phyloP scores from a whole-genome alignment of 1,140 invertebrate species.

The Lanistes nyassanus region DNA sequence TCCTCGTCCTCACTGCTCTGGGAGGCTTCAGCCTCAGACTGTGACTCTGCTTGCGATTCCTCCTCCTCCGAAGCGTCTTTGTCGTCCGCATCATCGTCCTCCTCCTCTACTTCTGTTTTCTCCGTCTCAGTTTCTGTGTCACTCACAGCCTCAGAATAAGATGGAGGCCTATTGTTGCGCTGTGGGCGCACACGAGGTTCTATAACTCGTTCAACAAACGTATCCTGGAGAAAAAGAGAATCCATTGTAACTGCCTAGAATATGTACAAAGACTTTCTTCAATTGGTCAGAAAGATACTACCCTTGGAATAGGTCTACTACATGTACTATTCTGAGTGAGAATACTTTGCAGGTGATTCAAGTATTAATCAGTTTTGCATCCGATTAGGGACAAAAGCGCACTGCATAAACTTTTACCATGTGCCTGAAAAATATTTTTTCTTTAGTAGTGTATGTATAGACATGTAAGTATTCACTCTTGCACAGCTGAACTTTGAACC shows the following conservation, averaged over 20 bases:
- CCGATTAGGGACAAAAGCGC: too few species aligned
- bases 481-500: too few species aligned
- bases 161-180: constrained; percentile 15
- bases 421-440: too few species aligned
- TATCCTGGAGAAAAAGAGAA: background rate
- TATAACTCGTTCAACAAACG: constrained; percentile 39
- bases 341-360: too few species aligned
- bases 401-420: too few species aligned
- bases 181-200: constrained; percentile 30
- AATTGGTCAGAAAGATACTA: too few species aligned
- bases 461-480: too few species aligned
- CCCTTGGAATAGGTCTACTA: too few species aligned
- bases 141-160: constrained; percentile 25
- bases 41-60: constrained; percentile 29
- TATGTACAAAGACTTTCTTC: too few species aligned
- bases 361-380: too few species aligned
- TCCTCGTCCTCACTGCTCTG: constrained; percentile 14
- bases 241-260: background rate
- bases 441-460: too few species aligned
- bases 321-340: too few species aligned
- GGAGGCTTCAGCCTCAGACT: constrained; percentile 30
- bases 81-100: constrained; percentile 33
- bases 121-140: constrained; percentile 17
- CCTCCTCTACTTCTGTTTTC: constrained; percentile 30
- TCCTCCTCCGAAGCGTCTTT: constrained; percentile 24